Base-by-base conservation (phyloP, 2,797 vertebrate species). In the Crenuchus spilurus region DNA sequence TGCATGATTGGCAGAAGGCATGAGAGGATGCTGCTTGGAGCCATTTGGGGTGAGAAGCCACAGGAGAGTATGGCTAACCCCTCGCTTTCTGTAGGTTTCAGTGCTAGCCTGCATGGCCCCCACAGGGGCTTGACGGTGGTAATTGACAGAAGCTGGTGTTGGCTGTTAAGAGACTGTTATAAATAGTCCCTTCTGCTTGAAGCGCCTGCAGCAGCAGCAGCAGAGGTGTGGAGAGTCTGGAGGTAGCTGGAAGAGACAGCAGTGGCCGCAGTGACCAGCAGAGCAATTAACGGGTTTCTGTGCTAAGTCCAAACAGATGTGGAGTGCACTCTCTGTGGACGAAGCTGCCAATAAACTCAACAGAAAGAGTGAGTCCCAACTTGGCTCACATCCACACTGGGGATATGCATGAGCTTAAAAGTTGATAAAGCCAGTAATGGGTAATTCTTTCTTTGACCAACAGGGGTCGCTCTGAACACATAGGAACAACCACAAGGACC, bases 181-280 rank as follows among this genome's bases (percentile, higher is more conserved):
- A 86, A 83, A 84, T 84, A 84, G 84, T 74, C 79, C 73, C 74
- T 75, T 62, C 66, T 63, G 60, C 58, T 54, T 63, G 55, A 78
- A 64, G 46, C 41, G 46, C 63, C 77, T 68, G 28, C 33, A 48
- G 42, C 76, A 67, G 37, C 22, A 41, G 49, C 77, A 72, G 72
- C 1, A 37, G 70, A 82, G 79, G 75, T 57, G 75, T 63, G 76
- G 67, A 71, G 70, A 64, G 73, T 28, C 37, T 51, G 46, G 70
- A 51, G 65, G 65, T 57, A 57, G 62, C 28, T 24, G 18, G 66
- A 74, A 70, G 71, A 61, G 57, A 33, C 72, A 44, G 41, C 57
- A 66, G 65, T 73, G 58, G 63, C 67, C 72, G 61, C 64, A 41
- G 76, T 64, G 81, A 82, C 77, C 67, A 57, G 35, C 69, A 74